Evolutionary conservation across 1,140 invertebrate species (phyloP).

Genomic region (Octopus bimaculoides): DNA sequence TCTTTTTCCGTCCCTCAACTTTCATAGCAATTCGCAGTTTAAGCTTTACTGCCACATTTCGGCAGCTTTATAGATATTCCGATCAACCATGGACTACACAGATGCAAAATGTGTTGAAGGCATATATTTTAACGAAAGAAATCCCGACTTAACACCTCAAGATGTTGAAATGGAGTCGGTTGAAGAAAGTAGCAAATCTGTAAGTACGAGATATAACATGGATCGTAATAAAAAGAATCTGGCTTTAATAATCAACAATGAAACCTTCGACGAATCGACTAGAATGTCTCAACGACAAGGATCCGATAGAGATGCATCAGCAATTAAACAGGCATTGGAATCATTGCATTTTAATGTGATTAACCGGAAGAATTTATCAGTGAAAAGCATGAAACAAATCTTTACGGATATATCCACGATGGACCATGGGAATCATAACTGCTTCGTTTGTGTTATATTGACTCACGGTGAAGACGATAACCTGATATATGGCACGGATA

Average conservation of each 20-base stretch:
- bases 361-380: not conserved
- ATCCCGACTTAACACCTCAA: too few relatives aligned
- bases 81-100: too few relatives aligned
- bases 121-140: too few relatives aligned
- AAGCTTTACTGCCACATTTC: too few relatives aligned
- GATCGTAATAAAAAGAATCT: not conserved
- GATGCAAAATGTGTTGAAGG: too few relatives aligned
- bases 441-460: constrained; percentile 46
- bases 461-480: constrained; percentile 45
- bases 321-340: not conserved
- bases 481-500: constrained; percentile 43
- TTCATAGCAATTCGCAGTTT: too few relatives aligned
- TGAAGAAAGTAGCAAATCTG: too few relatives aligned
- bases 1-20: too few relatives aligned
- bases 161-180: too few relatives aligned
- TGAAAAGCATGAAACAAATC: not conserved
- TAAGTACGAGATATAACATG: not conserved
- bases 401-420: not conserved
- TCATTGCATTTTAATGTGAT: not conserved
- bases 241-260: not conserved
- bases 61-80: too few relatives aligned
- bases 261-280: not conserved
- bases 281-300: not conserved
- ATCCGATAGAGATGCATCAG: not conserved
- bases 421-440: constrained; percentile 36